phyloP scores from a whole-genome alignment of 1,140 invertebrate species.

The Macrocentrus cingulum region DNA sequence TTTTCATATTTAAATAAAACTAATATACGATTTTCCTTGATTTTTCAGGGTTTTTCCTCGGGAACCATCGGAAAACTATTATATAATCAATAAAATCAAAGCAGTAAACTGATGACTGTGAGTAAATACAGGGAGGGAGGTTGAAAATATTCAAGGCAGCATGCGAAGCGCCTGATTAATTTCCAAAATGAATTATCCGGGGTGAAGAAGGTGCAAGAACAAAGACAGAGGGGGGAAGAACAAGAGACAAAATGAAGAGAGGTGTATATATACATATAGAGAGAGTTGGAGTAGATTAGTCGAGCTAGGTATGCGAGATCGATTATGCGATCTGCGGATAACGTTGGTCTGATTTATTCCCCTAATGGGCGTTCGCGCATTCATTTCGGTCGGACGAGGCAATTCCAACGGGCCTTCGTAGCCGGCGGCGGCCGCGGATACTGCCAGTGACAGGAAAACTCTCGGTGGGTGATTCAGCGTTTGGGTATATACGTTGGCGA shows the following conservation, averaged over 20 bases:
- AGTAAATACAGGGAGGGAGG: too few species aligned
- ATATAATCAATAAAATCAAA: too few species aligned
- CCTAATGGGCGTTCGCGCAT: conserved; percentile 60
- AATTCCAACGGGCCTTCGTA: conserved; percentile 52
- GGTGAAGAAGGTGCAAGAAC: neutral
- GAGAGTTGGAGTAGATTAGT: conserved; percentile 41
- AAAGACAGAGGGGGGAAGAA: conserved; percentile 24
- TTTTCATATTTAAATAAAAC: too few species aligned
- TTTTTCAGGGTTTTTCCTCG: too few species aligned
- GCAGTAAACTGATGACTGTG: too few species aligned
- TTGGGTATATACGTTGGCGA: conserved; percentile 56
- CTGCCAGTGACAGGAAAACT: conserved; percentile 48
- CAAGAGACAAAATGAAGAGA: neutral
- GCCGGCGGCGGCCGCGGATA: conserved; percentile 34
- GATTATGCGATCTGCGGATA: conserved; percentile 58
- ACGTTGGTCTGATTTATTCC: conserved; percentile 59
- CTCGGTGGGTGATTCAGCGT: conserved; percentile 59
- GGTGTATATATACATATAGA: conserved; percentile 1
- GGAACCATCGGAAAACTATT: too few species aligned
- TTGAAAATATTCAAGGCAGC: too few species aligned
- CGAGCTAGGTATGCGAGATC: conserved; percentile 41
- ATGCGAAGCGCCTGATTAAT: too few species aligned
- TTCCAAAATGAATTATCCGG: too few species aligned
- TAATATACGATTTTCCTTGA: too few species aligned
- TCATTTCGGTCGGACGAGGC: conserved; percentile 56